Base-by-base conservation (phyloP, 1,140 invertebrate species). In the Globodera rostochiensis region DNA sequence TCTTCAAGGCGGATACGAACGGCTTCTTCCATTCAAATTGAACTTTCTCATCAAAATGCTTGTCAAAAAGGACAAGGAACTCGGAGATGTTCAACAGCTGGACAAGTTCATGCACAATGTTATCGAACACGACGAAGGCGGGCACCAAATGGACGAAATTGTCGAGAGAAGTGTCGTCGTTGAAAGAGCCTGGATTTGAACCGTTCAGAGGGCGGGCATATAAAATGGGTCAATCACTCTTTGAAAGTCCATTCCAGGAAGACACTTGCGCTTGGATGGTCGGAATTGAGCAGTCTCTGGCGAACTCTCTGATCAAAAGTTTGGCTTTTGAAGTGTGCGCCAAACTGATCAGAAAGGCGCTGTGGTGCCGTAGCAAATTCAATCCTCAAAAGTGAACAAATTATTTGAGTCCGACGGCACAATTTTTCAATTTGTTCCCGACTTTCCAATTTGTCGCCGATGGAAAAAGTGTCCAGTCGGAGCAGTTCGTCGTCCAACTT, bases 21-120 rank as follows among this genome's bases (percentile, higher is more conserved):
- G 80, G 79, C n/a, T 53, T 82, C 8, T 66, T 25, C 85, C 85
- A 86, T 50, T 84, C 67, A n/a, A 80, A 77, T 45, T 77, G n/a
- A 4, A 84, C 45, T 36, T 50, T 49, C 19, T 75, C 77, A 5
- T 19, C 82, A 75, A 84, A 87, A 15, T 87, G 77, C 49, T 88
- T 83, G 79, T 89, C 86, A 69, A 79, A 88, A 0, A 89, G 19
- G 6, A 88, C 82, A 15, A 81, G 82, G 67, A 87, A 64, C 11
- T 85, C 73, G 6, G 84, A 77, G 21, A 90, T 81, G 49, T 85
- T 87, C 25, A 90, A 64, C n/a, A 21, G 45, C 2, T 53, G 45
- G 66, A 85, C 78, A 46, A 86, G 77, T 64, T 87, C 84, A 11
- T 25, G 45, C 7, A 87, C 75, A 19, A 87, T 80, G 70, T 88